Conservation (phyloP, 1,140 invertebrate species). For the Maconellicoccus hirsutus region DNA sequence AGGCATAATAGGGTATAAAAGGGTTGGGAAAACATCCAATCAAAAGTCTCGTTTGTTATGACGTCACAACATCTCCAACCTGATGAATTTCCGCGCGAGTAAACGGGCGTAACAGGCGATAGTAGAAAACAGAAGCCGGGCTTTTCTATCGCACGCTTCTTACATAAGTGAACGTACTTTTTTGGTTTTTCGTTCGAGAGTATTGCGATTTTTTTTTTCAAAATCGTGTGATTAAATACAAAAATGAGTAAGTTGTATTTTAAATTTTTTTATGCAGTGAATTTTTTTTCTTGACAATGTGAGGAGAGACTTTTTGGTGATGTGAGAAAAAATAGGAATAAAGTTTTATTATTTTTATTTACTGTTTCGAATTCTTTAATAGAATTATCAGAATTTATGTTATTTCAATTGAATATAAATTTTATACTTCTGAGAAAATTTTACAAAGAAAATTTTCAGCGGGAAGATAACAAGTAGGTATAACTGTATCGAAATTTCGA, state of each 20-base stretch:
- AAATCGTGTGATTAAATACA: background rate
- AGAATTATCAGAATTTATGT: no score
- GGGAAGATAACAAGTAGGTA: no score
- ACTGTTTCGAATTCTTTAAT: no score
- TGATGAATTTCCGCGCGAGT: slow-evolving; percentile 7
- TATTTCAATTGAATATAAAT: no score
- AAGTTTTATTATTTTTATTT: no score
- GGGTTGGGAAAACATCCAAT: background rate
- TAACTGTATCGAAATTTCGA: no score
- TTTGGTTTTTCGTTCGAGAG: background rate
- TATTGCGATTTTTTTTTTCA: background rate
- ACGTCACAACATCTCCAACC: background rate
- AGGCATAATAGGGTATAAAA: background rate
- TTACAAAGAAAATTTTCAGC: no score
- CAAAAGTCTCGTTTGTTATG: background rate
- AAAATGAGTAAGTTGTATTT: background rate
- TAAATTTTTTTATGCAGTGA: no score
- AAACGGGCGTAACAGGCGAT: slow-evolving; percentile 1
- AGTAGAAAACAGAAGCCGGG: background rate
- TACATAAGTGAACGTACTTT: background rate
- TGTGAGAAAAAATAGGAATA: no score
- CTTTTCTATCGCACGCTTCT: background rate
- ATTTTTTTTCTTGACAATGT: no score
- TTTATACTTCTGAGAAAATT: no score
- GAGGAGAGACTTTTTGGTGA: no score